These are phyloP conservation scores for Epistrophe eligans DNA, from an alignment of 2,888 invertebrate genomes.

Conservation along the genomic window DNA sequence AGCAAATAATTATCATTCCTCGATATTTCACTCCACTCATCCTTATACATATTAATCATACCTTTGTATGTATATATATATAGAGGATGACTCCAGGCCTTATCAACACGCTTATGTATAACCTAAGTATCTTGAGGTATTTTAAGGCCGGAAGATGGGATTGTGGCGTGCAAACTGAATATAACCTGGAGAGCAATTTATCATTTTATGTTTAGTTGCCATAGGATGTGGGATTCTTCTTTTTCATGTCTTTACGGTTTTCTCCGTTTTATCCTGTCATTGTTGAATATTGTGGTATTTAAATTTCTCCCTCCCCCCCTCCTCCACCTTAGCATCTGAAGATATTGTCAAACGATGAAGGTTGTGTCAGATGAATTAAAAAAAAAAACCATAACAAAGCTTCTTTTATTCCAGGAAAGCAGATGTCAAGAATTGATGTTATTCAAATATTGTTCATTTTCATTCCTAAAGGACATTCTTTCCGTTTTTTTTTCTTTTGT, in stretches of 20 bases:
- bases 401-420: slow-evolving; percentile 1
- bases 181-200: slow-evolving; percentile 32
- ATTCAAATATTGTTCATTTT: slow-evolving; percentile 34
- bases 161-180: slow-evolving; percentile 15
- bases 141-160: slow-evolving; percentile 12
- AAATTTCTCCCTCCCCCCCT: neutral
- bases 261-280: slow-evolving; percentile 2
- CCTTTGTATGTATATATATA: neutral
- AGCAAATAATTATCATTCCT: slow-evolving; percentile 8
- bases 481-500: neutral
- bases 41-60: neutral
- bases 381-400: neutral
- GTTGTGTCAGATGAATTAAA: neutral
- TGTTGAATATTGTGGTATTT: slow-evolving; percentile 22
- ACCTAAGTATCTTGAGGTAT: neutral
- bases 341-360: slow-evolving; percentile 12
- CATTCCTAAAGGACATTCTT: slow-evolving; percentile 32
- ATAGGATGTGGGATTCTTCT: neutral
- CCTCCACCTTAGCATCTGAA: neutral
- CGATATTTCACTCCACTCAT: neutral
- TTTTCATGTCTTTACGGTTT: slow-evolving; percentile 9
- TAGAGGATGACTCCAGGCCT: slow-evolving; percentile 12
- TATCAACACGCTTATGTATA: slow-evolving; percentile 5
- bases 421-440: slow-evolving; percentile 47
- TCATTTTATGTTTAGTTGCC: slow-evolving; percentile 10